These are phyloP conservation scores for Rhadinocentrus ornatus DNA, from an alignment of 2,797 vertebrate species.

Conservation along the genomic window DNA sequence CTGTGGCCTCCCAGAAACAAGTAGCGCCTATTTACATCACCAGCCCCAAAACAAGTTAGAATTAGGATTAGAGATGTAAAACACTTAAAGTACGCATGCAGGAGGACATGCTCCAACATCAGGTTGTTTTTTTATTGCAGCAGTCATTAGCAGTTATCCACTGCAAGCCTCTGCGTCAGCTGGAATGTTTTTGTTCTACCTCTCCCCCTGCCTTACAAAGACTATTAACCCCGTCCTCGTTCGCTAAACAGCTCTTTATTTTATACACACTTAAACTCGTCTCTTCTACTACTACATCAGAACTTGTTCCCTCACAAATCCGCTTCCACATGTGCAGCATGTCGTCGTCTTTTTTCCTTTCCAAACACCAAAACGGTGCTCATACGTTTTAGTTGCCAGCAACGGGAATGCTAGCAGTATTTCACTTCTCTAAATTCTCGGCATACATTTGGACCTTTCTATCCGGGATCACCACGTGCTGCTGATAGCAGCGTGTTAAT, in stretches of 20 bases:
- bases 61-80: slow-evolving; percentile 34
- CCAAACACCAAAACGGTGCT: slow-evolving; percentile 36
- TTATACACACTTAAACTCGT: neutral
- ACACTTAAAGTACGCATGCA: slow-evolving; percentile 37
- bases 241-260: slow-evolving; percentile 1
- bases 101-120: slow-evolving; percentile 21
- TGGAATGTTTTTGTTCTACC: slow-evolving; percentile 73
- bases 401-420: slow-evolving; percentile 42
- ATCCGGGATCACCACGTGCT: slow-evolving; percentile 1
- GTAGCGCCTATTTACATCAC: slow-evolving; percentile 65
- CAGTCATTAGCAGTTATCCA: slow-evolving; percentile 25
- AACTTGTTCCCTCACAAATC: neutral
- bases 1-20: slow-evolving; percentile 72
- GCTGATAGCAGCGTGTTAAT: slow-evolving; percentile 21
- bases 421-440: slow-evolving; percentile 9
- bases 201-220: slow-evolving; percentile 62
- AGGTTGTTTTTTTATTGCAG: neutral
- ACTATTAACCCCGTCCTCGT: slow-evolving; percentile 22
- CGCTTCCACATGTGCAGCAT: slow-evolving; percentile 1
- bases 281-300: neutral
- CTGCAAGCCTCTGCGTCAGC: slow-evolving; percentile 62
- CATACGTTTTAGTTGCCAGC: slow-evolving; percentile 42
- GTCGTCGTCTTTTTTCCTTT: neutral
- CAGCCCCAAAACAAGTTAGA: slow-evolving; percentile 44
- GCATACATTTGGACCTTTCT: slow-evolving; percentile 2